A percentile compares a stretch with the other conserved stretches of the same genome.
Conservation (phyloP, 2,113 vertebrate species). For the Erythrocercus mccallii region DNA sequence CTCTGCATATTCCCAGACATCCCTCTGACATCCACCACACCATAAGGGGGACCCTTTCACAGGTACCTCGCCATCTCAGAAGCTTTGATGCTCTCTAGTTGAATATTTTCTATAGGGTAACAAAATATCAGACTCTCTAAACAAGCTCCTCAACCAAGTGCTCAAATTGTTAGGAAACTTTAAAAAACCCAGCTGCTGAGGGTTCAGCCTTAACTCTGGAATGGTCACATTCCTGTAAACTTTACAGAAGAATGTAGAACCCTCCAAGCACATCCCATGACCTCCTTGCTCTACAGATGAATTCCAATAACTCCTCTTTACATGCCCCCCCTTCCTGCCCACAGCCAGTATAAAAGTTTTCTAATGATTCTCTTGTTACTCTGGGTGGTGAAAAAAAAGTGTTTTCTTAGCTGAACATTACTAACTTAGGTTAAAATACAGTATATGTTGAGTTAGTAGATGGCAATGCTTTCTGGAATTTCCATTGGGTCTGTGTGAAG, state of each 20-base stretch:
- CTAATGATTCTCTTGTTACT: not conserved
- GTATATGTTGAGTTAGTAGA: not conserved
- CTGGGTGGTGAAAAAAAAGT: not conserved
- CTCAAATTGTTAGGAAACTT: not conserved
- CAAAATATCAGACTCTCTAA: not conserved
- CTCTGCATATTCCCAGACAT: not conserved
- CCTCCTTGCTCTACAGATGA: not conserved
- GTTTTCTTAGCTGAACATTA: not conserved
- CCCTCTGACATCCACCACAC: not conserved
- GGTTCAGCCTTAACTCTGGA: not conserved
- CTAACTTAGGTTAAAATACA: not conserved
- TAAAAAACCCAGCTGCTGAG: rapidly evolving
- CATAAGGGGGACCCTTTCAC: not conserved
- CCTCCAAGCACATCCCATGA: not conserved
- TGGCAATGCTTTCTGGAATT: not conserved
- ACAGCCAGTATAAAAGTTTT: not conserved
- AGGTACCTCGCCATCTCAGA: not conserved
- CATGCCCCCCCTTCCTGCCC: not conserved
- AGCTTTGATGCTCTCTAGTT: not conserved
- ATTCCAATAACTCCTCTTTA: not conserved
- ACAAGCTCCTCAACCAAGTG: not conserved
- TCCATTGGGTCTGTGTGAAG: not conserved
- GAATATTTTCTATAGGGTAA: not conserved
- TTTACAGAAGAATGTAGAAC: not conserved
- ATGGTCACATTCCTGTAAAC: not conserved